Evolutionary conservation across 2,797 vertebrate species (phyloP), one percentile per base, ranked within the genome.

Genomic region (Trematomus bernacchii): DNA sequence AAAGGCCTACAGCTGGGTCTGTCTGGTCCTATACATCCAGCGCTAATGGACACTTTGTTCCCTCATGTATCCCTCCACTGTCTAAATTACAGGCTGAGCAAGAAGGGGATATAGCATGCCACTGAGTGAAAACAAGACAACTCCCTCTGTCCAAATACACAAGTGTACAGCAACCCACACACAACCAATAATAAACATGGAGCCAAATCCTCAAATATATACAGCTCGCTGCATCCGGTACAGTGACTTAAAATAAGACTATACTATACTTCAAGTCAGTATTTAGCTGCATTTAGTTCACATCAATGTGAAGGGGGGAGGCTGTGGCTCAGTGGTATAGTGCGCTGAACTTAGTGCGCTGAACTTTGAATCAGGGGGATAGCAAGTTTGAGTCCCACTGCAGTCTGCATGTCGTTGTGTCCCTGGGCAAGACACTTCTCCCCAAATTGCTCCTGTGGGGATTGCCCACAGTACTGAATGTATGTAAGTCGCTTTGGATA

Each of bases 1-100:
- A 27, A 21, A 19, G 64, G 66, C 70, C 66, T 76, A 60, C 79
- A 84, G 88, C 89, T 79, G 83, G 47, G 47, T 50, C 64, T 16
- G 50, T 55, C n/a, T 55, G 10, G 42, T 82, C 71, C 84, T 76
- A 68, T 88, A 85, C 90, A 72, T 88, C 63, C 82, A 86, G 73
- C 2, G 46, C 87, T 87, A 89, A 89, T 85, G 84, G 84, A 87
- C 77, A 90, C 80, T 89, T 82, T 89, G 85, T 90, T 87, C 82
- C 72, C 70, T 79, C 52, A 10, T 80, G 83, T 77, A 71, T 87
- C 73, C 85, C 19, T 16, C 84, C 74, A 73, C 80, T 80, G 84
- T 91, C 82, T 85, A 89, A 88, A 90, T 92, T 84, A 90, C 80
- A 91, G 82, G 58, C 79, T 16, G 40, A 58, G 72, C 70, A 5